A percentile compares a stretch with the other conserved stretches of the same genome.
These are phyloP conservation scores for Drosophila vallismaia DNA, from an alignment of 2,888 invertebrate genomes.

Conservation along the genomic window DNA sequence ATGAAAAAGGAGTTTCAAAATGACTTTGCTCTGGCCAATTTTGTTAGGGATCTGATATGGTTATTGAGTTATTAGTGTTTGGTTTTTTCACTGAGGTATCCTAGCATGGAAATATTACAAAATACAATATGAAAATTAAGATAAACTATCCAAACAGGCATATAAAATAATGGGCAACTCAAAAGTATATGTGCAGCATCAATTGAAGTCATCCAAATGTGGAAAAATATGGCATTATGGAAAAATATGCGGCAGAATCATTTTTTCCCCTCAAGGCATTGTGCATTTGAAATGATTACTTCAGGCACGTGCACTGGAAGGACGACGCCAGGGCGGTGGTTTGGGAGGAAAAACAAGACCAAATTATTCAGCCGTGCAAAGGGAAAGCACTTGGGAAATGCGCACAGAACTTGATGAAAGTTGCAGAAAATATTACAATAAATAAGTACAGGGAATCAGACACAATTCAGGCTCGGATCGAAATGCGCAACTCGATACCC, in stretches of 20 bases:
- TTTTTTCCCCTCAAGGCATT: conserved; percentile 43
- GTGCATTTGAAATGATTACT: conserved; percentile 70
- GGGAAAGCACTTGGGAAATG: conserved; percentile 45
- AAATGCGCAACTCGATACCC: conserved; percentile 18
- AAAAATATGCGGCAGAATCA: conserved; percentile 47
- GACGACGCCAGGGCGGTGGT: not conserved
- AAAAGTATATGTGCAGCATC: conserved; percentile 2
- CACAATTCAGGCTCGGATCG: conserved; percentile 13
- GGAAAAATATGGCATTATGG: conserved; percentile 30
- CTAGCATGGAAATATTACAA: not conserved
- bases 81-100: not conserved
- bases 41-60: not conserved
- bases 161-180: conserved; percentile 11
- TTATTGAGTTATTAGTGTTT: not conserved
- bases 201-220: conserved; percentile 9
- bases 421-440: conserved; percentile 44
- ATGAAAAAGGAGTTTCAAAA: not conserved
- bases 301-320: conserved; percentile 18
- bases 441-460: conserved; percentile 15
- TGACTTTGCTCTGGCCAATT: not conserved
- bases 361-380: conserved; percentile 57
- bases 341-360: conserved; percentile 35
- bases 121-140: not conserved
- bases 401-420: conserved; percentile 40
- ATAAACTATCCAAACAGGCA: not conserved